Percentiles rank a stretch among this genome's conserved stretches.
phyloP scores from a whole-genome alignment of 1,140 invertebrate species.

The Portunus trituberculatus region DNA sequence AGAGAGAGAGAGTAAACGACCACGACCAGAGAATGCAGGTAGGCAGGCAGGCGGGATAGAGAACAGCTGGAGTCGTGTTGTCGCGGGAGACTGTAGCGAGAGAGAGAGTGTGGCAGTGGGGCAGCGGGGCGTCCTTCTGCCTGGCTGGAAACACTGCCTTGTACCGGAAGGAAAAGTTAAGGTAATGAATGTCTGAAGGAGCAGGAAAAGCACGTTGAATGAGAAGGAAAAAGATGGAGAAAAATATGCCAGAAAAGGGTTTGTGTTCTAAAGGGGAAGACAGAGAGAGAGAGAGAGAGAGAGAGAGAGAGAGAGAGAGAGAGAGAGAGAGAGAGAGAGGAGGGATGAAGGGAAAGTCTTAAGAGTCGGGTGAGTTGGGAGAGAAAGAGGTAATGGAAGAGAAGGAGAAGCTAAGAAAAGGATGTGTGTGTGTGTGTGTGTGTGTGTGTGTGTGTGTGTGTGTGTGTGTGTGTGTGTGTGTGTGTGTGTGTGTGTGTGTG shows the following conservation, averaged over 20 bases:
- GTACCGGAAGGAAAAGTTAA: constrained; percentile 1
- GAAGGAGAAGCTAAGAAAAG: neutral
- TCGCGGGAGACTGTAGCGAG: too few relatives aligned
- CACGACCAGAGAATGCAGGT: too few relatives aligned
- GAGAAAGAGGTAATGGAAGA: constrained; percentile 15
- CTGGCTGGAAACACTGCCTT: neutral
- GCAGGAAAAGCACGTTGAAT: neutral
- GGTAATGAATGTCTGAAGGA: neutral
- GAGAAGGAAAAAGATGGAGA: neutral
- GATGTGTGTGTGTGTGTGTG: too few relatives aligned
- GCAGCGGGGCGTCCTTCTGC: neutral
- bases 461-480: too few relatives aligned
- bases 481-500: too few relatives aligned
- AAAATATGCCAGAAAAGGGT: neutral
- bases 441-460: too few relatives aligned
- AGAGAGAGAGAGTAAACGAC: too few relatives aligned
- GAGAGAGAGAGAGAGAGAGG: constrained; percentile 56
- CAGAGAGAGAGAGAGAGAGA: constrained; percentile 39
- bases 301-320: constrained; percentile 61
- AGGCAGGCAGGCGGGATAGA: too few relatives aligned
- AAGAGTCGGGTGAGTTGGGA: neutral
- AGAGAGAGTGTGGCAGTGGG: too few relatives aligned
- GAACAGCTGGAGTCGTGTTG: too few relatives aligned
- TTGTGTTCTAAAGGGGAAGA: neutral
- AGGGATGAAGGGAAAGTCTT: neutral